phyloP scores from a whole-genome alignment of 2,113 vertebrate species.

The Fulmarus glacialis region DNA sequence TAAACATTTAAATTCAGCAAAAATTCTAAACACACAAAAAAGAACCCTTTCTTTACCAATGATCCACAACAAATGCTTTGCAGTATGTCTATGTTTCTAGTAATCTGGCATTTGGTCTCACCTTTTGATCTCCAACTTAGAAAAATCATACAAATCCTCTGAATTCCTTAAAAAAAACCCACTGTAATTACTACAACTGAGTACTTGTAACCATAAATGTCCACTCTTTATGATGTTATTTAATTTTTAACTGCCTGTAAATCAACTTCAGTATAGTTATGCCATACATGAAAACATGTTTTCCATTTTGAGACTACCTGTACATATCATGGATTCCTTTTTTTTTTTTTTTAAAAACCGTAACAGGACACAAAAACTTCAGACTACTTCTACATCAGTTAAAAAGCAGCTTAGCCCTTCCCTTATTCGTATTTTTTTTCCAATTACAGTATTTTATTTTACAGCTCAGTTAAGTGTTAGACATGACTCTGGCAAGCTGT shows the following conservation, averaged over 20 bases:
- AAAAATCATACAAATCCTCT: background rate
- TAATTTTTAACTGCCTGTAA: background rate
- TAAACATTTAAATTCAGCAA: background rate
- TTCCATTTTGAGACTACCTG: background rate
- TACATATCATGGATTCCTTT: background rate
- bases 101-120: background rate
- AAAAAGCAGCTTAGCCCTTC: background rate
- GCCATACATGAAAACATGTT: background rate
- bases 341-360: background rate
- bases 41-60: background rate
- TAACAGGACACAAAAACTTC: background rate
- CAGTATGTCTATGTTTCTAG: fast-evolving
- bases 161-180: background rate
- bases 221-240: background rate
- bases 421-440: background rate
- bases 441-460: background rate
- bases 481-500: background rate
- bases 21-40: background rate
- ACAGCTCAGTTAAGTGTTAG: background rate
- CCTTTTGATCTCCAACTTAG: background rate
- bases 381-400: background rate
- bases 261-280: background rate
- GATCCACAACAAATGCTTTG: background rate
- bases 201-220: background rate
- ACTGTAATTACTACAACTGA: background rate